Percentiles rank a stretch among this genome's conserved stretches.
Conservation (phyloP, 2,888 invertebrate species). For the Cataglyphis albicans region DNA sequence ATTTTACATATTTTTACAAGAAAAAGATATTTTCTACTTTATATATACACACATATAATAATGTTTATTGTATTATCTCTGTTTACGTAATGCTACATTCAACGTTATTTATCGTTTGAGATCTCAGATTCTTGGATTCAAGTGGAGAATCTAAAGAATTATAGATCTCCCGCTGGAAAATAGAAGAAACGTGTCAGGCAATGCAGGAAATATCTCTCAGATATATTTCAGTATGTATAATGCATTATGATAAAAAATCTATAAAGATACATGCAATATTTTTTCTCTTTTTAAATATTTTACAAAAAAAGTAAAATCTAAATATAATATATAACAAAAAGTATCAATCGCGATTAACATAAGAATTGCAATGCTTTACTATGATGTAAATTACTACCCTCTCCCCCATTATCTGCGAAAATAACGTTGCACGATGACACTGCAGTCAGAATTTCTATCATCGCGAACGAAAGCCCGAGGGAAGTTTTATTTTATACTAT, state of each 20-base stretch:
- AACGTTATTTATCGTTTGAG: background rate
- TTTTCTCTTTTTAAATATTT: background rate
- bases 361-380: background rate
- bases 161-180: background rate
- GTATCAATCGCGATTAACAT: background rate
- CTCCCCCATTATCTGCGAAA: background rate
- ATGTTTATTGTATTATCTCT: background rate
- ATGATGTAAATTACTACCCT: constrained; percentile 8
- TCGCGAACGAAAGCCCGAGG: constrained; percentile 26
- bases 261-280: background rate
- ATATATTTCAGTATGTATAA: background rate
- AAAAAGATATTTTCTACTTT: background rate
- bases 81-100: background rate
- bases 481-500: constrained; percentile 28
- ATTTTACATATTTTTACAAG: background rate
- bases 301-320: background rate
- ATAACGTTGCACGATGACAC: constrained; percentile 9
- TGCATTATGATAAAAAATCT: background rate
- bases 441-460: constrained; percentile 23
- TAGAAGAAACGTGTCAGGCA: background rate
- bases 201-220: background rate
- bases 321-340: background rate
- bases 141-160: background rate
- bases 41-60: background rate
- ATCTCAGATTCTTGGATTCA: background rate